Evolutionary conservation across 1,140 invertebrate species (phyloP).

Genomic region (Cyclargus thomasi): DNA sequence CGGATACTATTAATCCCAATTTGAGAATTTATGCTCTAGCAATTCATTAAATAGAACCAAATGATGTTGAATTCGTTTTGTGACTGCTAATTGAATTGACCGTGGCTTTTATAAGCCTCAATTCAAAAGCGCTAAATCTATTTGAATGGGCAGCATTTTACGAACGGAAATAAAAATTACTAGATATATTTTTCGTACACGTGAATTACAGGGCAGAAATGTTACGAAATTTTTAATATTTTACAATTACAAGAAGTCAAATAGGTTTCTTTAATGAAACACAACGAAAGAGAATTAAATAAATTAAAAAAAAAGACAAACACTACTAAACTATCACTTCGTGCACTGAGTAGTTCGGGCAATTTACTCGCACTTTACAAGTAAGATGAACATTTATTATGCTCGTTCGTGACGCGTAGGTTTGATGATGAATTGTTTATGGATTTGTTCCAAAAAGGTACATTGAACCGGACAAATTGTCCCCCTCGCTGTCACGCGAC

Average conservation of each 20-base stretch:
- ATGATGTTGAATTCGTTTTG: background rate
- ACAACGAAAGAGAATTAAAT: too few relatives aligned
- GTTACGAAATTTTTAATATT: too few relatives aligned
- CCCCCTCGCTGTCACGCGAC: conserved; percentile 43
- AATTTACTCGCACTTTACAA: conserved; percentile 29
- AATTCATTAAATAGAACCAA: background rate
- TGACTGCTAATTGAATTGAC: background rate
- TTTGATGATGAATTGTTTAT: conserved; percentile 56
- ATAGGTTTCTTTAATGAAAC: too few relatives aligned
- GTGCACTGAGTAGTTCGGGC: background rate
- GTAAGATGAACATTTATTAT: conserved; percentile 48
- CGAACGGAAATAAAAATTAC: conserved; percentile 28
- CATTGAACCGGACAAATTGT: conserved; percentile 62
- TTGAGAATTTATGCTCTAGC: conserved; percentile 6
- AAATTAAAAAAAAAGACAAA: too few relatives aligned
- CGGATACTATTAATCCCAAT: background rate
- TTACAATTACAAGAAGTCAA: too few relatives aligned
- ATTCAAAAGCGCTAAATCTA: conserved; percentile 2
- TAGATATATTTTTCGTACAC: background rate
- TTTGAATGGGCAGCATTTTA: conserved; percentile 25
- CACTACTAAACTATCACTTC: too few relatives aligned
- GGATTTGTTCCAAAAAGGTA: conserved; percentile 44
- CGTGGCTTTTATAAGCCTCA: background rate
- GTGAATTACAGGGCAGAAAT: too few relatives aligned
- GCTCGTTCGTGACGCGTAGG: conserved; percentile 38